Percentiles rank a stretch among this genome's conserved stretches.
Evolutionary conservation across 2,888 invertebrate genomes (phyloP).

Genomic region (Lacanobia wlatinum): DNA sequence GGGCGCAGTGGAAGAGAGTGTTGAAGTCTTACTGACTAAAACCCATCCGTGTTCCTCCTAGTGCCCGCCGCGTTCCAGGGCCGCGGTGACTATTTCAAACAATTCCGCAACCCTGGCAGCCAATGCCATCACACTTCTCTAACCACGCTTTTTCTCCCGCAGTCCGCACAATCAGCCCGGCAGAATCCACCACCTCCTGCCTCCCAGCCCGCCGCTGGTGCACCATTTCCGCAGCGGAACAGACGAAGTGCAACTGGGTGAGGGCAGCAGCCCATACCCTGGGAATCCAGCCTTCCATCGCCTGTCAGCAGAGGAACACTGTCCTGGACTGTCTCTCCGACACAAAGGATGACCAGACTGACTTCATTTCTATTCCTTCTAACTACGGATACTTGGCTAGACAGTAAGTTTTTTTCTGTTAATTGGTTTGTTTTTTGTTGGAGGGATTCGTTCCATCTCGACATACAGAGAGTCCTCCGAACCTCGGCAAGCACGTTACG

Average conservation of each 20-base stretch:
- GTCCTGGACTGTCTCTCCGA: slow-evolving; percentile 90
- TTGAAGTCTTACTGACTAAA: too few species aligned
- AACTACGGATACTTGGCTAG: slow-evolving; percentile 92
- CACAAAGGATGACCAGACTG: slow-evolving; percentile 87
- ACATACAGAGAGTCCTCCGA: too few species aligned
- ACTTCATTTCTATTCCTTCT: slow-evolving; percentile 91
- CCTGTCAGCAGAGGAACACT: slow-evolving; percentile 85
- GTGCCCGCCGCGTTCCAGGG: too few species aligned
- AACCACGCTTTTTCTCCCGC: slow-evolving; percentile 34
- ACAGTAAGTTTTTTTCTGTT: slow-evolving; percentile 85
- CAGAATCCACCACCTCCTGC: slow-evolving; percentile 76
- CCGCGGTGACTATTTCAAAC: too few species aligned
- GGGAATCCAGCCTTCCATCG: slow-evolving; percentile 91
- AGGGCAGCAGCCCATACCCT: slow-evolving; percentile 88
- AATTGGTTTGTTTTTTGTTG: too few species aligned
- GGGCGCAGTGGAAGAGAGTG: too few species aligned
- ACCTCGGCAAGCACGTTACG: too few species aligned
- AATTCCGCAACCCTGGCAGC: too few species aligned
- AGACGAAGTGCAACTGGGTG: slow-evolving; percentile 91
- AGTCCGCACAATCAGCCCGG: slow-evolving; percentile 78
- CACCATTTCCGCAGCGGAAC: slow-evolving; percentile 88
- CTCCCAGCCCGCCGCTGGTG: slow-evolving; percentile 91
- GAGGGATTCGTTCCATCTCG: too few species aligned
- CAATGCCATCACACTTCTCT: too few species aligned
- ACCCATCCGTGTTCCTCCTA: too few species aligned